These are phyloP conservation scores for Todiramphus saurophagus DNA, from an alignment of 2,113 vertebrate species.

Conservation along the genomic window DNA sequence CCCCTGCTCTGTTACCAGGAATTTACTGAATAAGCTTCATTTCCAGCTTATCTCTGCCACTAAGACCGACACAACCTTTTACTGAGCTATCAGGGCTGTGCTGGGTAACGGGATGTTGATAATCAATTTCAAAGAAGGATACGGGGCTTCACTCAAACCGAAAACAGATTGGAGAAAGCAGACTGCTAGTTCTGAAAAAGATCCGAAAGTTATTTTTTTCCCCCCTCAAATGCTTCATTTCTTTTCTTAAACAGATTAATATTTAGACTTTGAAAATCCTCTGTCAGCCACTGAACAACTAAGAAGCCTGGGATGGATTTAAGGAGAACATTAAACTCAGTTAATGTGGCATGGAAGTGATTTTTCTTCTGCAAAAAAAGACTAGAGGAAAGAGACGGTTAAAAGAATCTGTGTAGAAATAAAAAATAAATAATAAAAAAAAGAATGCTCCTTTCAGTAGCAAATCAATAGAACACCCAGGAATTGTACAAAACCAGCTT, in stretches of 20 bases:
- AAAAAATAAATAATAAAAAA: not conserved
- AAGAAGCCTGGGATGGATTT: not conserved
- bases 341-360: not conserved
- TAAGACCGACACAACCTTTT: not conserved
- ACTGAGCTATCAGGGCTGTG: not conserved
- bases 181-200: not conserved
- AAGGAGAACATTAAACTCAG: not conserved
- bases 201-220: not conserved
- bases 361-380: not conserved
- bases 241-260: not conserved
- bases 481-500: not conserved
- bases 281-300: not conserved
- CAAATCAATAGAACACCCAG: not conserved
- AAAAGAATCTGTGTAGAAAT: not conserved
- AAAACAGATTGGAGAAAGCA: not conserved
- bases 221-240: not conserved
- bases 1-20: not conserved
- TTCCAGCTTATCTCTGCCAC: conserved; percentile 11
- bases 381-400: not conserved
- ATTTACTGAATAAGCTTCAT: not conserved
- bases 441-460: not conserved
- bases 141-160: not conserved
- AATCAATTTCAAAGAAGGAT: not conserved
- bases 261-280: not conserved
- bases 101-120: not conserved